Conservation (phyloP, 2,797 vertebrate species). For the Sebastes hubbsi region DNA sequence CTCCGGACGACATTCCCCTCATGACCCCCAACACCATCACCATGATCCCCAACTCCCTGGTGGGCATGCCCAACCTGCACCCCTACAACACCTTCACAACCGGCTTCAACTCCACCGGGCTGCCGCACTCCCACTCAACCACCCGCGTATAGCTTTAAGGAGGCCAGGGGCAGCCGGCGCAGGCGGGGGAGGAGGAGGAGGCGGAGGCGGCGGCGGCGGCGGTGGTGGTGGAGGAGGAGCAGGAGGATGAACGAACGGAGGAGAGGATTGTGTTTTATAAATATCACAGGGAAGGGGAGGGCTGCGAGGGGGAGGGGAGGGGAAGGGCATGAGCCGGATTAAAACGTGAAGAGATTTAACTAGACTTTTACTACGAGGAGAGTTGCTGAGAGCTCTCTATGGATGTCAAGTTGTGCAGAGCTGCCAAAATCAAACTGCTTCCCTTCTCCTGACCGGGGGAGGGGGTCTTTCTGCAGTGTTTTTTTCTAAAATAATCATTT, state of each 20-base stretch:
- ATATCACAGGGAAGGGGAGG: conserved; percentile 71
- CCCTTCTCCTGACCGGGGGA: conserved; percentile 65
- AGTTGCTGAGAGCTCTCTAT: conserved; percentile 78
- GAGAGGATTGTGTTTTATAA: conserved; percentile 83
- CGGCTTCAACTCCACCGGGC: conserved; percentile 96
- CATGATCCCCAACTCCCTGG: conserved; percentile 98
- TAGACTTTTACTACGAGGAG: conserved; percentile 81
- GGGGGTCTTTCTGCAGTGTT: conserved; percentile 82
- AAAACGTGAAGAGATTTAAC: conserved; percentile 79
- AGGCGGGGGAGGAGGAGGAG: conserved; percentile 35
- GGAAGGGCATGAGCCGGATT: conserved; percentile 71
- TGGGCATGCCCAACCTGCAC: conserved; percentile 97
- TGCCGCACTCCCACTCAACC: conserved; percentile 99
- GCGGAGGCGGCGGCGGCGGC: not conserved
- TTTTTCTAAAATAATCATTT: conserved; percentile 85
- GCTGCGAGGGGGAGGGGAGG: conserved; percentile 35
- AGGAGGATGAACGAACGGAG: conserved; percentile 55
- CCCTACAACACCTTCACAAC: conserved; percentile 98
- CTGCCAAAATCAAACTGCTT: conserved; percentile 86
- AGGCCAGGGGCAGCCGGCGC: conserved; percentile 59
- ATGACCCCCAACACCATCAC: conserved; percentile 99
- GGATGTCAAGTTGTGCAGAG: conserved; percentile 86
- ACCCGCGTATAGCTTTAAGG: conserved; percentile 97
- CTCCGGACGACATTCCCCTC: conserved; percentile 97
- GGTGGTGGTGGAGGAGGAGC: conserved; percentile 41